Conservation (phyloP, 2,113 vertebrate genomes). For the Heptranchias perlo region DNA sequence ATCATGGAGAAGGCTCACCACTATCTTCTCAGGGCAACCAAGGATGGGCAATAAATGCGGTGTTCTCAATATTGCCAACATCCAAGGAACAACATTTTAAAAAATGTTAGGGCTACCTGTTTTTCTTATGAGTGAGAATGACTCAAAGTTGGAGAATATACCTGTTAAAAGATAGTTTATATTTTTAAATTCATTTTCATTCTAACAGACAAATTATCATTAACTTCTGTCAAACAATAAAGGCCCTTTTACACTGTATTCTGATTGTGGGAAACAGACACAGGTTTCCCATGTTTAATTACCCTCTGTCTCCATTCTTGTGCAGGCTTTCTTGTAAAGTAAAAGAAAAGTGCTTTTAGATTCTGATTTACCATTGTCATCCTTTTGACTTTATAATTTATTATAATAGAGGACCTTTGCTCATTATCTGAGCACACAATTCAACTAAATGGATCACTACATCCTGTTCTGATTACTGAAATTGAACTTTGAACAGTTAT, state of each 20-base stretch:
- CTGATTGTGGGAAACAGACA: background rate
- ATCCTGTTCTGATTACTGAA: background rate
- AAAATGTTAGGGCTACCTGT: background rate
- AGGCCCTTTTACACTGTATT: background rate
- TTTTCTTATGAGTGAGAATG: background rate
- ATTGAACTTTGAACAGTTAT: background rate
- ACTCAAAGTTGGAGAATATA: background rate
- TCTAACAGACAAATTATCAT: background rate
- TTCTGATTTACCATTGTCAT: background rate
- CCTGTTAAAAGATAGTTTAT: background rate
- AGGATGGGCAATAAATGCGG: background rate
- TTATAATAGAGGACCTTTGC: background rate
- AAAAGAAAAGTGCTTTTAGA: background rate
- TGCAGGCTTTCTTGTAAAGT: too few relatives aligned
- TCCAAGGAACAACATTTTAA: background rate
- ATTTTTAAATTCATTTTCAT: background rate
- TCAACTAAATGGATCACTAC: background rate
- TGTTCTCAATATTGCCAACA: background rate
- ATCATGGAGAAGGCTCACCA: background rate
- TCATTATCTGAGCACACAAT: background rate
- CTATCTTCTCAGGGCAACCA: background rate
- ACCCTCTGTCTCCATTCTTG: background rate
- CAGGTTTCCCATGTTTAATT: background rate
- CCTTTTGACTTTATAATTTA: background rate
- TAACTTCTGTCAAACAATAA: background rate